Evolutionary conservation across 1,140 invertebrate species (phyloP).

Genomic region (Tribolium castaneum): DNA sequence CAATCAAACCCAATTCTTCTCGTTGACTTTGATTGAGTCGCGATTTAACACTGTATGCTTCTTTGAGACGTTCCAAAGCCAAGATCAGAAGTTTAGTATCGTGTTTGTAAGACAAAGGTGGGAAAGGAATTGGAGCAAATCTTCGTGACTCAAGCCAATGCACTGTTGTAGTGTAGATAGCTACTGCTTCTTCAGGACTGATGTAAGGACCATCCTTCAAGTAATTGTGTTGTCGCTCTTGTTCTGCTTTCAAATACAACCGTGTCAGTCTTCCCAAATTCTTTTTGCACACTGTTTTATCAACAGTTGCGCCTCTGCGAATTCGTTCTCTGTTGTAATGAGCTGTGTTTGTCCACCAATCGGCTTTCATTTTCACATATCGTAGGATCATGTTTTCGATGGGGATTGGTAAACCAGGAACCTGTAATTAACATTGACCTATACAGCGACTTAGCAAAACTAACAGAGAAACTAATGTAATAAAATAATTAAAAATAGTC

Average conservation of each 20-base stretch:
- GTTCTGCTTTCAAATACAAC: slow-evolving; percentile 98
- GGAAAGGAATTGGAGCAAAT: slow-evolving; percentile 99
- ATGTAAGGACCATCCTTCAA: slow-evolving; percentile 99
- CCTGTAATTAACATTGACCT: slow-evolving; percentile 63
- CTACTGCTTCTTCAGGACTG: slow-evolving; percentile 98
- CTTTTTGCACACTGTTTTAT: slow-evolving; percentile 99
- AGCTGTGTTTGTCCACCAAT: slow-evolving; percentile 99
- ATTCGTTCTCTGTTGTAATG: slow-evolving; percentile 99
- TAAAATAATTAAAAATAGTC: not conserved
- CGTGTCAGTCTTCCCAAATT: slow-evolving; percentile 97
- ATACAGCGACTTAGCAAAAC: not conserved
- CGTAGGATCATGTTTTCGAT: slow-evolving; percentile 99
- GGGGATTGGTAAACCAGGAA: slow-evolving; percentile 97
- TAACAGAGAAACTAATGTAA: not conserved
- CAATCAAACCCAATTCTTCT: slow-evolving; percentile 98
- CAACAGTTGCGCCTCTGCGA: slow-evolving; percentile 92
- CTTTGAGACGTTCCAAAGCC: slow-evolving; percentile 96
- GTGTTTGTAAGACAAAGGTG: slow-evolving; percentile 98
- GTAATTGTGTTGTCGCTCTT: slow-evolving; percentile 99
- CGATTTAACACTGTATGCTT: slow-evolving; percentile 99
- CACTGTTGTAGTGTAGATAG: slow-evolving; percentile 99
- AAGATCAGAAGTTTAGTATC: slow-evolving; percentile 98
- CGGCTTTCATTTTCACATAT: slow-evolving; percentile 99
- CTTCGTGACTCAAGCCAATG: slow-evolving; percentile 98
- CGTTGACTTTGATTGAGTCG: slow-evolving; percentile 98